These are phyloP conservation scores for Drosophila sturtevanti DNA, from an alignment of 1,140 invertebrate genomes.

Conservation along the genomic window DNA sequence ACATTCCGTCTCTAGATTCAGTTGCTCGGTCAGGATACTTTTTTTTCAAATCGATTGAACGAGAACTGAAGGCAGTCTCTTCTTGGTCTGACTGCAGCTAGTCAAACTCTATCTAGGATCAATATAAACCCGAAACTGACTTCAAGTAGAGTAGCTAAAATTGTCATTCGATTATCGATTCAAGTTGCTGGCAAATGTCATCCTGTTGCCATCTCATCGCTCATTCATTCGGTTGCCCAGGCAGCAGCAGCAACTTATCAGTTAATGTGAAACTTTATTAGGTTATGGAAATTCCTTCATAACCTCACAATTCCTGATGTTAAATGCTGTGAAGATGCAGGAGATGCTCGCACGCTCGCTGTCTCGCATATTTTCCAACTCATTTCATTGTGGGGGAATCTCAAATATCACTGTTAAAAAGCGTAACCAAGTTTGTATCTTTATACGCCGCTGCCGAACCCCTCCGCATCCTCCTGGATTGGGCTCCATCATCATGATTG, in stretches of 20 bases:
- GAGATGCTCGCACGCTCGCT: neutral
- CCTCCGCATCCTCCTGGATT: neutral
- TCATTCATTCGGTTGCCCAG: slow-evolving; percentile 33
- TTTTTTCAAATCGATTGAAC: no score
- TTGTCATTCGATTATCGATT: slow-evolving; percentile 44
- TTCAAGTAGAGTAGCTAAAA: slow-evolving; percentile 22
- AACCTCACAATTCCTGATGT: neutral
- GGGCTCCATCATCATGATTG: slow-evolving; percentile 20
- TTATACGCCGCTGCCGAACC: neutral
- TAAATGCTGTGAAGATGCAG: slow-evolving; percentile 18
- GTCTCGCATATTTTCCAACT: slow-evolving; percentile 79
- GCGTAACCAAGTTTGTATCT: slow-evolving; percentile 46
- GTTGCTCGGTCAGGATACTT: no score
- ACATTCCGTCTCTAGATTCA: no score
- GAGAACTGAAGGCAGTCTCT: slow-evolving; percentile 8
- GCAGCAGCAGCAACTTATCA: slow-evolving; percentile 25
- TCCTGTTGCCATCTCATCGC: slow-evolving; percentile 42
- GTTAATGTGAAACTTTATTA: slow-evolving; percentile 34
- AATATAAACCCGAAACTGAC: neutral
- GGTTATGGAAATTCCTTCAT: slow-evolving; percentile 39
- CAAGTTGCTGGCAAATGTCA: slow-evolving; percentile 11
- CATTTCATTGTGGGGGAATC: slow-evolving; percentile 68
- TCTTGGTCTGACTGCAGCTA: neutral
- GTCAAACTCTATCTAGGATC: neutral
- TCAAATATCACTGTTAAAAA: slow-evolving; percentile 72